Base-by-base conservation (phyloP, 2,888 invertebrate genomes). In the Galeopsomyia nigrocyanea region DNA sequence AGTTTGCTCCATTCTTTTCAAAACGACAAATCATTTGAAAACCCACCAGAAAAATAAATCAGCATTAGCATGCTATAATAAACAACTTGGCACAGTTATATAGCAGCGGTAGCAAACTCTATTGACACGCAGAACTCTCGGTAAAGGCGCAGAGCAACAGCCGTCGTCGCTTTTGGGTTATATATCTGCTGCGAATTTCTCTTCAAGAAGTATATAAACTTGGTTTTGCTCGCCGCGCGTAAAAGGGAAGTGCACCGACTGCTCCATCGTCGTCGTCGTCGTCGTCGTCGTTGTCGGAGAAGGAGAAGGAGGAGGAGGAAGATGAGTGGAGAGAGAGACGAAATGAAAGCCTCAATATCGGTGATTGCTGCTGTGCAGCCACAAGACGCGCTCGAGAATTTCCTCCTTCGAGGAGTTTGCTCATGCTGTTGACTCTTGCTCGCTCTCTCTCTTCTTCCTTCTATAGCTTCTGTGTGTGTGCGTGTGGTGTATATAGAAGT, bases 281-380 rank as follows among this genome's bases (percentile, higher is more conserved):
- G 26, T 26, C 26, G 26, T 26, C 31, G 21, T 49, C 53, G 39
- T 39, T 31, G 22, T 3, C 3, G 47, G 13, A 2, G 13, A 19
- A 16, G 3, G 58, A 47, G 65, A 14, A 17, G 10, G 31, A 55
- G 47, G 5, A n/a, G 16, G 51, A 17, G 21, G 16, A 39, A 56
- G 60, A 39, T 14, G 19, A 60, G 56, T 14, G 9, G 19, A 53
- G 13, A 53, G 17, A 53, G 51, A 51, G 81, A 84, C 81, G 85
- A 86, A 86, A 86, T 85, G 85, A 86, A 86, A 85, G 81, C 83
- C 83, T 86, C 85, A 86, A 86, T 86, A 86, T 86, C 84, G 84
- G 85, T 85, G 86, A 86, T 86, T 86, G 84, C 85, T 82, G 80
- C 82, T 21, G 69, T 61, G 65, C 21, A 55, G 21, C 50, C 82